phyloP scores from a whole-genome alignment of 1,140 invertebrate genomes.

The Patella vulgata region DNA sequence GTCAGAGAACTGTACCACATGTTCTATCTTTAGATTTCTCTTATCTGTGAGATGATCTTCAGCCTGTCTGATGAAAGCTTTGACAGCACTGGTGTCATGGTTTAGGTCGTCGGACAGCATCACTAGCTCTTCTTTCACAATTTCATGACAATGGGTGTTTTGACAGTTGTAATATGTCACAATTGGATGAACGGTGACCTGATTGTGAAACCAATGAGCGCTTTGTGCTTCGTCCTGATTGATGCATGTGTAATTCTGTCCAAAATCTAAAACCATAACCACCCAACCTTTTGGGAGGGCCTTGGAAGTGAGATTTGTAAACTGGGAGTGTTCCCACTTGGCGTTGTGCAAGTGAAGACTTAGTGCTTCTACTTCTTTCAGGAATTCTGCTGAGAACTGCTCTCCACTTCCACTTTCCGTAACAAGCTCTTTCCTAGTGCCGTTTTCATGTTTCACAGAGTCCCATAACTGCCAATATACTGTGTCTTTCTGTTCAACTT shows the following conservation, averaged over 20 bases:
- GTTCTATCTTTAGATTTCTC: constrained; percentile 4
- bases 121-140: constrained; percentile 19
- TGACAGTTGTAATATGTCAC: constrained; percentile 29
- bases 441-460: too few relatives aligned
- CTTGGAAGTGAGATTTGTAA: too few relatives aligned
- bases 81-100: constrained; percentile 32
- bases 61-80: constrained; percentile 13
- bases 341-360: too few relatives aligned
- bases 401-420: too few relatives aligned
- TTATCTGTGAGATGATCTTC: constrained; percentile 13
- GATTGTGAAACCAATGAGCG: constrained; percentile 22
- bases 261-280: constrained; percentile 26
- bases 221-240: constrained; percentile 28
- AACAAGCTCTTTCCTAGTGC: too few relatives aligned
- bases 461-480: too few relatives aligned
- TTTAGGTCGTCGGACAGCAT: constrained; percentile 27
- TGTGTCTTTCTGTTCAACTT: too few relatives aligned
- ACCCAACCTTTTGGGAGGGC: constrained; percentile 12
- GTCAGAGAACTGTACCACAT: constrained; percentile 32
- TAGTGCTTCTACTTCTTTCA: too few relatives aligned
- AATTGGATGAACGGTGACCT: constrained; percentile 21
- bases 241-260: constrained; percentile 21
- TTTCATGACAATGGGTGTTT: constrained; percentile 5
- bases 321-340: too few relatives aligned
- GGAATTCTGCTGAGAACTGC: too few relatives aligned